Percentiles rank a stretch among this genome's conserved stretches.
phyloP scores from a whole-genome alignment of 2,888 invertebrate genomes.

The Amphimallon solstitiale region DNA sequence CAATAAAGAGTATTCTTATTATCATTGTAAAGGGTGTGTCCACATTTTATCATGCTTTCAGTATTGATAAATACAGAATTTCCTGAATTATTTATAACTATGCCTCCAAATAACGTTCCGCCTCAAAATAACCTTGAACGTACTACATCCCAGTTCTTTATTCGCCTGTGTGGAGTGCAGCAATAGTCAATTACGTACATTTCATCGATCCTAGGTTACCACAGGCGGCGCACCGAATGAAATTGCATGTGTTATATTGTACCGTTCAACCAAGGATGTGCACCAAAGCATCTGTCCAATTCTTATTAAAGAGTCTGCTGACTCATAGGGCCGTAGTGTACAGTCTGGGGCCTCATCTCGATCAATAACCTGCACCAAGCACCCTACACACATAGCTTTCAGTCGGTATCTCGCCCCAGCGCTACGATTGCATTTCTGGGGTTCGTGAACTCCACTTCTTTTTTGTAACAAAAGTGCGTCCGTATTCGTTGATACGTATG shows the following conservation, averaged over 20 bases:
- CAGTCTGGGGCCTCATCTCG: constrained; percentile 46
- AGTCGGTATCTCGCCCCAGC: constrained; percentile 39
- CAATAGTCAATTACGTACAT: neutral
- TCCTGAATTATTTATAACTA: no score
- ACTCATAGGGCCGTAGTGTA: constrained; percentile 44
- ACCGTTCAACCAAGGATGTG: constrained; percentile 15
- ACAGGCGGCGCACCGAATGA: neutral
- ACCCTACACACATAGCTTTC: constrained; percentile 49
- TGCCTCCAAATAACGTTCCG: no score
- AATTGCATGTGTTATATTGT: constrained; percentile 1
- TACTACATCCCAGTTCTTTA: no score
- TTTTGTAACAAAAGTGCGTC: constrained; percentile 24
- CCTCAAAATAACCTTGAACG: no score
- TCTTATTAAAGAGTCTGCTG: constrained; percentile 45
- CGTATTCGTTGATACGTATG: neutral
- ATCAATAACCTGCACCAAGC: constrained; percentile 47
- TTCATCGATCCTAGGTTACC: neutral
- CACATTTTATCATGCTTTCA: no score
- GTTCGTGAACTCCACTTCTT: constrained; percentile 23
- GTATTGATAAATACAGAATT: no score
- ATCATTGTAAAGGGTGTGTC: no score
- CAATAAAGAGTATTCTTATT: no score
- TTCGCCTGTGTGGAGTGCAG: no score
- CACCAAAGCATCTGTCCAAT: constrained; percentile 40
- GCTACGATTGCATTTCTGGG: constrained; percentile 22